These are phyloP conservation scores for Bruchidius siliquastri DNA, from an alignment of 2,888 invertebrate genomes.

Conservation along the genomic window DNA sequence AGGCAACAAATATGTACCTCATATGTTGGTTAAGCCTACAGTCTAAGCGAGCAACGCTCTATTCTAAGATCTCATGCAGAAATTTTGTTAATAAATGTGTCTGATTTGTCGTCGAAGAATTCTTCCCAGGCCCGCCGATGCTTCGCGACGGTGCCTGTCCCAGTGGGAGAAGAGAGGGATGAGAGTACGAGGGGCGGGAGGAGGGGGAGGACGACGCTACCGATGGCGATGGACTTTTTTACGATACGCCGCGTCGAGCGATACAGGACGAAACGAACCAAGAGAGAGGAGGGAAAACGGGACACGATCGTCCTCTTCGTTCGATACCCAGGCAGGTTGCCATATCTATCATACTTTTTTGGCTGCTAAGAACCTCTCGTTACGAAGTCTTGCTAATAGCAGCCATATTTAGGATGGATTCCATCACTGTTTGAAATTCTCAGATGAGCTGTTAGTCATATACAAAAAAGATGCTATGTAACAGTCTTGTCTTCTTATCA, in stretches of 20 bases:
- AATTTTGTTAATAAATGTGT: no score
- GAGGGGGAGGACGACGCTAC: conserved; percentile 18
- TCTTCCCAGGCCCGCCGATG: neutral
- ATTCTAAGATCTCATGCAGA: no score
- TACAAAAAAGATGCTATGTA: no score
- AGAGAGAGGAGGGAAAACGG: neutral
- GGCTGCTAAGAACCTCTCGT: neutral
- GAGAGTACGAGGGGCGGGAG: conserved; percentile 32
- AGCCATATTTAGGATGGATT: no score
- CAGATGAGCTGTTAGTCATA: no score
- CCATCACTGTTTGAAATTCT: no score
- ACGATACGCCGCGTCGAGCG: conserved; percentile 33
- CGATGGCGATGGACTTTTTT: conserved; percentile 41
- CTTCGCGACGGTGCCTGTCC: neutral
- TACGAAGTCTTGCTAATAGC: no score
- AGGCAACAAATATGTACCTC: no score
- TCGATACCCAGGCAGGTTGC: neutral
- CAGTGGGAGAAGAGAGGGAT: conserved; percentile 21
- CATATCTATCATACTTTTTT: neutral
- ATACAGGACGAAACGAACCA: neutral
- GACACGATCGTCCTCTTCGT: neutral
- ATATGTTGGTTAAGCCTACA: no score
- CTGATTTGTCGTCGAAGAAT: neutral
- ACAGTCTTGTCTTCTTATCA: no score
- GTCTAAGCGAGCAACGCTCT: no score